These are phyloP conservation scores for Vombatus ursinus DNA, from an alignment of 2,113 vertebrate species.

Conservation along the genomic window DNA sequence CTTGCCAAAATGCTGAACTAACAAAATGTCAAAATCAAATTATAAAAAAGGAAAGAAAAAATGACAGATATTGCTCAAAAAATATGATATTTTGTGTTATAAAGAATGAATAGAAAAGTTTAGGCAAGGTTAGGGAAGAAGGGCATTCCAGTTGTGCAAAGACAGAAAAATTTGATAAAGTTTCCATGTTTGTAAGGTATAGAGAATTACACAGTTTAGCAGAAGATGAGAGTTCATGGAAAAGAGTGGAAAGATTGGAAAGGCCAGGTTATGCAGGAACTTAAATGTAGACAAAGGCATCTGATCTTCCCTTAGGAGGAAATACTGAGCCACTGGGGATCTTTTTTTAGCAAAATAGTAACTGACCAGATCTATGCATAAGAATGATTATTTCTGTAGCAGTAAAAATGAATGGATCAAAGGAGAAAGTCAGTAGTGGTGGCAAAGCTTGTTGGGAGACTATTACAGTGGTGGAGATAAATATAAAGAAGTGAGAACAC, in stretches of 20 bases:
- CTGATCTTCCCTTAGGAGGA: no score
- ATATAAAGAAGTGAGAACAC: neutral
- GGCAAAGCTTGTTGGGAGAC: neutral
- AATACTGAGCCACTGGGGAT: no score
- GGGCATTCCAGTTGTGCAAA: neutral
- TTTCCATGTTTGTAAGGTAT: no score
- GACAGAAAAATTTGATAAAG: neutral
- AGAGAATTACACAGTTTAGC: no score
- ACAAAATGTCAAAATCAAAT: neutral
- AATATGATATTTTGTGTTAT: neutral
- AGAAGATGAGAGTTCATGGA: no score
- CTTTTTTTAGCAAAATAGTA: no score
- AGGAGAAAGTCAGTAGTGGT: neutral
- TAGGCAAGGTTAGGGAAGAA: neutral
- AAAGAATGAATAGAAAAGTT: neutral
- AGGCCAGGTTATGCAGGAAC: no score
- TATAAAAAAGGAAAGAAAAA: neutral
- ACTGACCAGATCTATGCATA: no score
- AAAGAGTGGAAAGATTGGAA: no score
- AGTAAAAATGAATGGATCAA: no score
- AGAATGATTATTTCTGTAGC: no score
- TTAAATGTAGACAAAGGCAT: no score
- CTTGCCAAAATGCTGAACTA: neutral
- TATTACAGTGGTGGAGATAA: neutral
- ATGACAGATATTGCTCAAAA: neutral